These are phyloP conservation scores for Temnothorax longispinosus DNA, from an alignment of 1,140 invertebrate genomes.

Conservation along the genomic window DNA sequence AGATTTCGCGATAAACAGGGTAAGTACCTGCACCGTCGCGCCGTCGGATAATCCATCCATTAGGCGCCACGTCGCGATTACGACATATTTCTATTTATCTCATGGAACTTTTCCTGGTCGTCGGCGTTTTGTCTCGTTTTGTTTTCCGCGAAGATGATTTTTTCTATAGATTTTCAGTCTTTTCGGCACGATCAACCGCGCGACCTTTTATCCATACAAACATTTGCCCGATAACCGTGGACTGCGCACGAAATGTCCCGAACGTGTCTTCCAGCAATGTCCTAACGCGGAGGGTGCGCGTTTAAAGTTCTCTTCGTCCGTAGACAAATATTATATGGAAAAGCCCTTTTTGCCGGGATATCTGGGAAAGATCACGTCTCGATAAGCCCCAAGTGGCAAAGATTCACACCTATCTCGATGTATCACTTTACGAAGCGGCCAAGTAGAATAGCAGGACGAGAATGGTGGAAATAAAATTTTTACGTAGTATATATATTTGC, in stretches of 20 bases:
- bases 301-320: conserved; percentile 24
- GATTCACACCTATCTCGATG: conserved; percentile 44
- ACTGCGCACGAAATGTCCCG: conserved; percentile 29
- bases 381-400: conserved; percentile 32
- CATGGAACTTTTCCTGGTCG: neutral
- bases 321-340: conserved; percentile 49
- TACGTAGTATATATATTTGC: neutral
- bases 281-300: neutral
- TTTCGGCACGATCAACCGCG: conserved; percentile 35
- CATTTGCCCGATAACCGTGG: conserved; percentile 65
- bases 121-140: neutral
- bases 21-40: neutral
- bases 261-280: conserved; percentile 39
- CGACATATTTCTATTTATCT: conserved; percentile 1
- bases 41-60: neutral
- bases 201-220: conserved; percentile 58
- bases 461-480: neutral
- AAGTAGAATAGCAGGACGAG: neutral
- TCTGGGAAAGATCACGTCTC: conserved; percentile 54
- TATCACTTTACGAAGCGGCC: conserved; percentile 11
- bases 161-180: neutral
- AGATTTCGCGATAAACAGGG: conserved; percentile 10
- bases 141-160: neutral
- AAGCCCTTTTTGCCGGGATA: conserved; percentile 31
- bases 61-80: neutral